Evolutionary conservation across 2,888 invertebrate species (phyloP).

Genomic region (Apoderus coryli): DNA sequence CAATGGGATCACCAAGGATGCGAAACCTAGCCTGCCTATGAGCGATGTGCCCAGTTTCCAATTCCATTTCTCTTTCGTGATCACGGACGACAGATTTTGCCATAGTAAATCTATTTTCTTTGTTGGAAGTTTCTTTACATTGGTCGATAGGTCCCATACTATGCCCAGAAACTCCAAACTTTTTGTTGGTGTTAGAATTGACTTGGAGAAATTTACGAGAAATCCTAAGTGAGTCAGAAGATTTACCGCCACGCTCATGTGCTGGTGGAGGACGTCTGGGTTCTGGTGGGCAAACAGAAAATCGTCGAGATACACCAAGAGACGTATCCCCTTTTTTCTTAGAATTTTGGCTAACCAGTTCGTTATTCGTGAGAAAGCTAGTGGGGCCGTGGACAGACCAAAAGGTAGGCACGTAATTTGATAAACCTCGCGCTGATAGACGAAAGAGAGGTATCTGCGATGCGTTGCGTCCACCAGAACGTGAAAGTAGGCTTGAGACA

Average conservation of each 20-base stretch:
- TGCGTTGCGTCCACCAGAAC: constrained; percentile 10
- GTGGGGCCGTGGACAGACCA: constrained; percentile 13
- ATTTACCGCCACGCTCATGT: neutral
- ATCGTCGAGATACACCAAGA: too few relatives aligned
- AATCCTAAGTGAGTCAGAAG: neutral
- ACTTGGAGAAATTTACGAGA: constrained; percentile 7
- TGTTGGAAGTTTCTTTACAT: neutral
- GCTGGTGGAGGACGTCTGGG: constrained; percentile 1
- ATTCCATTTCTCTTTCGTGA: too few relatives aligned
- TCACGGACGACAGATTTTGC: neutral
- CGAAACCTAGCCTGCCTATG: too few relatives aligned
- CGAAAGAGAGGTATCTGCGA: constrained; percentile 10
- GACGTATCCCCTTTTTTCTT: too few relatives aligned
- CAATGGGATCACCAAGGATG: too few relatives aligned
- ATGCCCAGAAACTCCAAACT: constrained; percentile 13
- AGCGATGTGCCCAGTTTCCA: too few relatives aligned
- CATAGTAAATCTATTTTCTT: neutral
- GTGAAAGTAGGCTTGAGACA: constrained; percentile 15
- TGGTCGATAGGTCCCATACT: constrained; percentile 9
- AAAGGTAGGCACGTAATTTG: constrained; percentile 11
- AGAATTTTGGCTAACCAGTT: too few relatives aligned
- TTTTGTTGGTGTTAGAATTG: constrained; percentile 8
- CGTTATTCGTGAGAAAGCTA: constrained; percentile 9
- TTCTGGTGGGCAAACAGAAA: constrained; percentile 11
- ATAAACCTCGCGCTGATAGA: constrained; percentile 5